Percentiles rank a stretch among this genome's conserved stretches.
These are phyloP conservation scores for Aleadryas rufinucha DNA, from an alignment of 2,113 vertebrate genomes.

Conservation along the genomic window DNA sequence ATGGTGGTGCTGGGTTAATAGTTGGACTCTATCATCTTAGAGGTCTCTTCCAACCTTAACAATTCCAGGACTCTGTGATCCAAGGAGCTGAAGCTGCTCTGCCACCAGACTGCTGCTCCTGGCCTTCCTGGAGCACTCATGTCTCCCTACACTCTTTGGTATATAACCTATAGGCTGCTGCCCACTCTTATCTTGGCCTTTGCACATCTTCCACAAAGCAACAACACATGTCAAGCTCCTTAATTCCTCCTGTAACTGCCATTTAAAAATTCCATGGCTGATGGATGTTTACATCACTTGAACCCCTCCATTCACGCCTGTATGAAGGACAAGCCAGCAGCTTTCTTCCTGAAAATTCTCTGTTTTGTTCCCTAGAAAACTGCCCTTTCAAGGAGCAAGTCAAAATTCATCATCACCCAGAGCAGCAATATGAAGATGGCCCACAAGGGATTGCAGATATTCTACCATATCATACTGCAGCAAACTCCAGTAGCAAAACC, in stretches of 20 bases:
- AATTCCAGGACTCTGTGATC: background rate
- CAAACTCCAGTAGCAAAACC: background rate
- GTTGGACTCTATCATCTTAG: background rate
- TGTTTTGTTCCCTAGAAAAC: background rate
- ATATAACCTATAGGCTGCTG: background rate
- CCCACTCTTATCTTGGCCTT: background rate
- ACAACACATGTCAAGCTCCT: background rate
- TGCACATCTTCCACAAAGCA: background rate
- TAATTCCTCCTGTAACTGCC: background rate
- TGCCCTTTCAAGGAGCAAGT: background rate
- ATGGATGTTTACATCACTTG: background rate
- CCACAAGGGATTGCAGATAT: background rate
- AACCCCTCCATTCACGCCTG: background rate
- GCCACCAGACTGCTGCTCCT: background rate
- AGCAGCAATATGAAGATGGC: background rate
- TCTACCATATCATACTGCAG: background rate
- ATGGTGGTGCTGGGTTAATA: background rate
- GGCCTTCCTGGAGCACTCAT: background rate
- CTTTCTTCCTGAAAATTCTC: background rate
- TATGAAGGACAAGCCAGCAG: background rate
- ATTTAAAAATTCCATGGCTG: background rate
- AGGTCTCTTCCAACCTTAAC: background rate
- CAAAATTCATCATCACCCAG: background rate
- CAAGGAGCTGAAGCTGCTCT: background rate
- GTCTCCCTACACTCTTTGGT: background rate